Percentiles rank a stretch among this genome's conserved stretches.
phyloP scores from a whole-genome alignment of 2,797 vertebrate genomes.

The Rachycentron canadum region DNA sequence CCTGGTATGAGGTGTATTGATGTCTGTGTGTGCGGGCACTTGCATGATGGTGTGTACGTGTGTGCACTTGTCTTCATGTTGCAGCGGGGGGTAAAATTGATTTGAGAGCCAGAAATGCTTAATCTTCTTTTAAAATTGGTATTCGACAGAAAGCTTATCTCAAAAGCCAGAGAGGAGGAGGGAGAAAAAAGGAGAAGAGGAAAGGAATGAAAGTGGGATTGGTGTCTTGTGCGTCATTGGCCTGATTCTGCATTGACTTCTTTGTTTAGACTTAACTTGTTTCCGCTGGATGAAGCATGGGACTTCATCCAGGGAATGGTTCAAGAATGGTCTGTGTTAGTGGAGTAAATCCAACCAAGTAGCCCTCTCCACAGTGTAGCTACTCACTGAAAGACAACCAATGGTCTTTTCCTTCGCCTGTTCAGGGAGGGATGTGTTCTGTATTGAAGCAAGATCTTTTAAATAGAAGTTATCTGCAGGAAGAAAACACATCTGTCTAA shows the following conservation, averaged over 20 bases:
- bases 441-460: neutral
- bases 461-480: slow-evolving; percentile 2
- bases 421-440: neutral
- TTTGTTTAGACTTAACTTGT: slow-evolving; percentile 63
- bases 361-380: slow-evolving; percentile 33
- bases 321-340: slow-evolving; percentile 34
- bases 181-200: slow-evolving; percentile 18
- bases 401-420: slow-evolving; percentile 11
- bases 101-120: slow-evolving; percentile 76
- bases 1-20: slow-evolving; percentile 28
- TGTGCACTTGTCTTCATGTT: slow-evolving; percentile 56
- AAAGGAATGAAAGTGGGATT: slow-evolving; percentile 59
- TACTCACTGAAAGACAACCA: slow-evolving; percentile 25
- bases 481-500: neutral
- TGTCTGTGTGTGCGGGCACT: slow-evolving; percentile 17
- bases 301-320: slow-evolving; percentile 34
- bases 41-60: slow-evolving; percentile 28
- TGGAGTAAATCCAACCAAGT: slow-evolving; percentile 40
- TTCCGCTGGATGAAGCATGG: slow-evolving; percentile 51
- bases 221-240: slow-evolving; percentile 63
- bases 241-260: slow-evolving; percentile 53
- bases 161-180: slow-evolving; percentile 58
- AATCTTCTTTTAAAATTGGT: slow-evolving; percentile 80
- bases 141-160: slow-evolving; percentile 80
- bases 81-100: slow-evolving; percentile 72